Conservation (phyloP, 2,113 vertebrate genomes). For the Polypterus bichir region DNA sequence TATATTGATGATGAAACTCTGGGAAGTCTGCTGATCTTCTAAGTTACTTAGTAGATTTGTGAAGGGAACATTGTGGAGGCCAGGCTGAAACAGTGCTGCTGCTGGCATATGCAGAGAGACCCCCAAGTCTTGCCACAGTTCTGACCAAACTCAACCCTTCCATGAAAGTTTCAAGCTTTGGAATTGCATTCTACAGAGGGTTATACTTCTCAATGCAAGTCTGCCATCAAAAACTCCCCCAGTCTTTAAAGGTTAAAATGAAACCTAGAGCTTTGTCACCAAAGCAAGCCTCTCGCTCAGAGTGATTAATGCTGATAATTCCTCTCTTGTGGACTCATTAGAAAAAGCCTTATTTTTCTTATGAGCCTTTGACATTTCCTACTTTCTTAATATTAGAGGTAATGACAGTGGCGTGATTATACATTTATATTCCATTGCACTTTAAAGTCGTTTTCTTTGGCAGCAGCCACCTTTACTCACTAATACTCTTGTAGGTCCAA, state of each 20-base stretch:
- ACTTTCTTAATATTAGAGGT: constrained; percentile 52
- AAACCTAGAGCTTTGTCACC: constrained; percentile 27
- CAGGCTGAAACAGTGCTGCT: no score
- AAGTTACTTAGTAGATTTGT: no score
- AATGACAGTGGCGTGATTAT: constrained; percentile 53
- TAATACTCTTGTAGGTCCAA: constrained; percentile 30
- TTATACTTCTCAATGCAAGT: no score
- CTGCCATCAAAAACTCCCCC: no score
- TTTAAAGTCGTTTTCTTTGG: constrained; percentile 50
- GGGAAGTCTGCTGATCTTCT: no score
- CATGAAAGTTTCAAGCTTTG: no score
- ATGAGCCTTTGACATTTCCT: constrained; percentile 49
- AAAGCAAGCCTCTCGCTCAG: constrained; percentile 35
- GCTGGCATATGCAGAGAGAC: no score
- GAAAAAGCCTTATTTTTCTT: constrained; percentile 49
- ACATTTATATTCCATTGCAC: constrained; percentile 50
- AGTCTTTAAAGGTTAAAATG: constrained; percentile 15
- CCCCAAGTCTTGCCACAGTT: no score
- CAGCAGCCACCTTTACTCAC: constrained; percentile 25
- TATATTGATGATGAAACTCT: no score
- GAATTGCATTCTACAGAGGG: no score
- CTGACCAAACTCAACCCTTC: no score
- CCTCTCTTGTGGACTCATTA: constrained; percentile 51
- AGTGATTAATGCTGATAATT: constrained; percentile 56
- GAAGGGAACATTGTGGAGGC: no score